Conservation (phyloP, 2,888 invertebrate genomes). For the Itoplectis maculator region DNA sequence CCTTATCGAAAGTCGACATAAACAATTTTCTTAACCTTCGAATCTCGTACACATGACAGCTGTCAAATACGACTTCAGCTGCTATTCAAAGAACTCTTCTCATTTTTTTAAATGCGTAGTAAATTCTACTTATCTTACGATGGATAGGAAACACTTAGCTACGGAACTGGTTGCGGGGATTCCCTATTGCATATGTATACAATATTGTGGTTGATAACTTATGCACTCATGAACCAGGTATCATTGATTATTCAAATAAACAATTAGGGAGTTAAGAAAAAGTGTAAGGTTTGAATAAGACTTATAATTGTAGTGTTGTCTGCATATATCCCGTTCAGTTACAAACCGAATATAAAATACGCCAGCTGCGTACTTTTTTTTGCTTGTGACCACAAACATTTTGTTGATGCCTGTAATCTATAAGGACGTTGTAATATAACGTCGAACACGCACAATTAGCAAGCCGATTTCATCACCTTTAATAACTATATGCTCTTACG, state of each 20-base stretch:
- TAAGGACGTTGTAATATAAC: background rate
- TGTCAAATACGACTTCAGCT: no score
- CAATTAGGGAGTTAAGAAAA: background rate
- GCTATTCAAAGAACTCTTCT: no score
- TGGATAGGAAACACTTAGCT: background rate
- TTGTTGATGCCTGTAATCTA: background rate
- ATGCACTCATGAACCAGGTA: background rate
- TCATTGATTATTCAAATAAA: background rate
- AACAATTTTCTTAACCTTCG: no score
- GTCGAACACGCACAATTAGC: background rate
- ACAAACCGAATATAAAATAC: background rate
- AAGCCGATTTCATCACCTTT: background rate
- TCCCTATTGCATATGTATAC: background rate
- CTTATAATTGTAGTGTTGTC: background rate
- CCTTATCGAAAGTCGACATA: no score
- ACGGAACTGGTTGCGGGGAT: background rate
- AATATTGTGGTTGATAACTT: background rate
- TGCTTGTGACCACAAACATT: background rate
- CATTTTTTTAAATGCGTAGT: no score
- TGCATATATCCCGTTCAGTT: background rate
- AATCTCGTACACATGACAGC: no score
- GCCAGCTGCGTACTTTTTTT: background rate
- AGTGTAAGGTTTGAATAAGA: background rate
- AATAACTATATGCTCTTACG: background rate
- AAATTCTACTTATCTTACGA: no score